Percentiles rank a stretch among this genome's conserved stretches.
These are phyloP conservation scores for Arctocebus calabarensis DNA, from an alignment of 2,797 vertebrate species.

Conservation along the genomic window DNA sequence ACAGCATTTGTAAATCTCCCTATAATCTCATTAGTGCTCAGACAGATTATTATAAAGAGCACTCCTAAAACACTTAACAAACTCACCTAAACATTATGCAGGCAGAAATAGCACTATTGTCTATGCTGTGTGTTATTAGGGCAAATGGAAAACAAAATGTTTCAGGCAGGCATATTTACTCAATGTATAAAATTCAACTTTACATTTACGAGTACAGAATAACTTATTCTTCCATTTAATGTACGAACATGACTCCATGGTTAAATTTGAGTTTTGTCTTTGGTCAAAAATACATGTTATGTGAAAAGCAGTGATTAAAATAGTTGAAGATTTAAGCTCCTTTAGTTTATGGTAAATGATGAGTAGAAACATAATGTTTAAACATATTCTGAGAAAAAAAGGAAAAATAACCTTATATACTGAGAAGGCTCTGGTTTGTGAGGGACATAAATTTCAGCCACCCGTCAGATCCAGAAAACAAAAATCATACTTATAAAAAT, in stretches of 20 bases:
- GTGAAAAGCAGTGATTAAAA: background rate
- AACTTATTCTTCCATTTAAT: background rate
- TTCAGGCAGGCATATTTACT: background rate
- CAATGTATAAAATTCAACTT: background rate
- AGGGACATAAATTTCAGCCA: background rate
- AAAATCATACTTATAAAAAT: background rate
- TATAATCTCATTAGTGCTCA: background rate
- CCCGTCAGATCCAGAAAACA: background rate
- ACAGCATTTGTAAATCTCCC: constrained; percentile 48
- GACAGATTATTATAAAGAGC: background rate
- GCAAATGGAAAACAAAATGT: background rate
- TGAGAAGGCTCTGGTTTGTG: background rate
- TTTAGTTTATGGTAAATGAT: background rate
- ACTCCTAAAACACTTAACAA: background rate
- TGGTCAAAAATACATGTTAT: background rate
- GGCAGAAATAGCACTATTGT: background rate
- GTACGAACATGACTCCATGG: background rate
- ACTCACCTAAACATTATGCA: background rate
- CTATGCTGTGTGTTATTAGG: background rate
- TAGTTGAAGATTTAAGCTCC: background rate
- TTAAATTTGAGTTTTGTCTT: background rate
- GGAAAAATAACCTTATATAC: background rate
- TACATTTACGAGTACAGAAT: constrained; percentile 1
- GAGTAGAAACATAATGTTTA: background rate
- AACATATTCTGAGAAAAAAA: background rate